Conservation (phyloP, 2,797 vertebrate genomes). For the Channa striata region DNA sequence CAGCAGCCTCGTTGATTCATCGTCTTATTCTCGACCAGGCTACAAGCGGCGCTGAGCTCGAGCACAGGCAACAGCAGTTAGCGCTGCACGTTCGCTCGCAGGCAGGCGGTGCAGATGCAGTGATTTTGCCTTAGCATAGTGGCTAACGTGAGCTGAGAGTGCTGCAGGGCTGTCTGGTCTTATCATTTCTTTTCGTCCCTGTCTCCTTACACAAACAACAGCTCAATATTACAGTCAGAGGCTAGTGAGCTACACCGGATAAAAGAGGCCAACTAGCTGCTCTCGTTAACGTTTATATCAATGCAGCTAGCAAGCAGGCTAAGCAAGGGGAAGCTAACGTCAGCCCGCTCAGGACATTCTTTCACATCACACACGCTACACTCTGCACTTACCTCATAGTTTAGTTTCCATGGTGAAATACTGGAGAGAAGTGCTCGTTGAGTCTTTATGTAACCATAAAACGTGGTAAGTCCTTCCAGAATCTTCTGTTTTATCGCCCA, state of each 20-base stretch:
- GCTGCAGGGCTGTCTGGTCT: not conserved
- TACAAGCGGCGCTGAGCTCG: not conserved
- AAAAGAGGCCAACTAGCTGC: not conserved
- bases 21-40: not conserved
- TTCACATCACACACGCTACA: constrained; percentile 54
- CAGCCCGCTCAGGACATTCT: constrained; percentile 71
- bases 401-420: constrained; percentile 72
- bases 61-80: not conserved
- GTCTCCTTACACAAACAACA: not conserved
- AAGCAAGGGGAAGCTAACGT: constrained; percentile 69
- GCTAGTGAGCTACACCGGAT: not conserved
- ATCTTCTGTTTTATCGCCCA: constrained; percentile 49
- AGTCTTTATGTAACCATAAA: constrained; percentile 36
- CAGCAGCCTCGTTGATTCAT: not conserved
- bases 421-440: constrained; percentile 8
- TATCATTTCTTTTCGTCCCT: not conserved
- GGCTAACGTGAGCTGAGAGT: constrained; percentile 44
- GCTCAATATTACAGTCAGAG: not conserved
- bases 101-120: constrained; percentile 58
- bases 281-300: constrained; percentile 10
- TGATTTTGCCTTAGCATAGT: constrained; percentile 73
- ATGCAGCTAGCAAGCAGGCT: constrained; percentile 60
- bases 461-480: constrained; percentile 10
- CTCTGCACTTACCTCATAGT: constrained; percentile 84
- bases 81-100: constrained; percentile 29